A percentile compares a stretch with the other conserved stretches of the same genome.
Conservation (phyloP, 2,888 invertebrate genomes). For the Lepetodrilus schrolli region DNA sequence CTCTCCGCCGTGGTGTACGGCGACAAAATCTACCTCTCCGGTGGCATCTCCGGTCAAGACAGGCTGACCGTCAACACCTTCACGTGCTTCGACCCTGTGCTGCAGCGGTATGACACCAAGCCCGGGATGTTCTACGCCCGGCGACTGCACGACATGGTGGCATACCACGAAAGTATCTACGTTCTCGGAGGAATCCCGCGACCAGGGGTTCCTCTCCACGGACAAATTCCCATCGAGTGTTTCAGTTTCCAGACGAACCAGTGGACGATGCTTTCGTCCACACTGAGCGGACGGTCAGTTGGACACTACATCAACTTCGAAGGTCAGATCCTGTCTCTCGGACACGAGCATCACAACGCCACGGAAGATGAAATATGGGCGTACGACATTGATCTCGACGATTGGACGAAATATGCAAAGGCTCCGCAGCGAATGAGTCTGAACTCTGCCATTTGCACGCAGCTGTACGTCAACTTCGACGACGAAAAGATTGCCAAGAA, state of each 20-base stretch:
- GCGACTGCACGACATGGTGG: conserved; percentile 72
- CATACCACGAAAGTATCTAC: conserved; percentile 61
- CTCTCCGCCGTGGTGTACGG: conserved; percentile 63
- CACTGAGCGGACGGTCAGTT: conserved; percentile 72
- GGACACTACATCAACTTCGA: conserved; percentile 72
- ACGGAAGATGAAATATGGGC: conserved; percentile 74
- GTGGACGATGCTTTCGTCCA: conserved; percentile 73
- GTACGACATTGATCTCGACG: conserved; percentile 65
- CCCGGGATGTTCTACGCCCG: conserved; percentile 72
- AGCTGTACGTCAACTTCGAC: conserved; percentile 68
- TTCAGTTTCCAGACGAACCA: conserved; percentile 67
- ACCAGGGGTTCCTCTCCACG: conserved; percentile 69
- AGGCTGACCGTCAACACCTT: conserved; percentile 68
- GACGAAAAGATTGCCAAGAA: conserved; percentile 71
- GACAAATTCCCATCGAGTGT: conserved; percentile 73
- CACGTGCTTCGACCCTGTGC: conserved; percentile 62
- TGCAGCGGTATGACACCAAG: conserved; percentile 63
- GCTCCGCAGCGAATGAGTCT: conserved; percentile 71
- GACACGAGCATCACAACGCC: conserved; percentile 73
- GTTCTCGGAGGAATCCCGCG: conserved; percentile 73
- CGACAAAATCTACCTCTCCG: conserved; percentile 70
- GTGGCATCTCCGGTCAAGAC: conserved; percentile 70
- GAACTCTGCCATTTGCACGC: conserved; percentile 66
- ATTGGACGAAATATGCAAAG: conserved; percentile 69
- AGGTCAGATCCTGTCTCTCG: conserved; percentile 69